These are phyloP conservation scores for Cepaea nemoralis DNA, from an alignment of 1,140 invertebrate species.

Conservation along the genomic window DNA sequence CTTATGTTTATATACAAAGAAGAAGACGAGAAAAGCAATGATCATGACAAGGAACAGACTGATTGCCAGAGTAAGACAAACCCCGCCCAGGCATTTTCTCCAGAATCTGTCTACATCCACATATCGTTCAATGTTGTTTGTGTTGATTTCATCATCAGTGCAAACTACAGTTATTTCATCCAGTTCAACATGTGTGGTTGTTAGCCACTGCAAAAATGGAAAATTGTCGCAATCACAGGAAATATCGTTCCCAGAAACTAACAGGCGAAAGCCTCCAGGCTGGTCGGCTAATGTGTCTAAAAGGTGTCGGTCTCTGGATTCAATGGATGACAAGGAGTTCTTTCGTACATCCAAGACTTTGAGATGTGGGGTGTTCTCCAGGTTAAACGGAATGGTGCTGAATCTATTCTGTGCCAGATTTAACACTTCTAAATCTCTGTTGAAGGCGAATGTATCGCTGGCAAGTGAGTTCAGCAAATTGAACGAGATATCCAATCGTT, in stretches of 20 bases:
- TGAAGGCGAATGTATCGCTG: neutral
- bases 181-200: neutral
- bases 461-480: neutral
- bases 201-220: conserved; percentile 20
- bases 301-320: no score
- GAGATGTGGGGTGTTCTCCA: conserved; percentile 3
- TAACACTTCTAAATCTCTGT: neutral
- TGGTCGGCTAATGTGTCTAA: neutral
- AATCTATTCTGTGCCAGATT: conserved; percentile 1
- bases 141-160: neutral
- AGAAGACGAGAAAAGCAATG: neutral
- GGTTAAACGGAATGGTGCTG: neutral
- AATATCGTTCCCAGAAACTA: neutral
- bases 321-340: neutral
- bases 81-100: neutral
- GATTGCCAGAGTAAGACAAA: neutral
- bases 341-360: neutral
- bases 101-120: neutral
- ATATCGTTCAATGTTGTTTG: neutral
- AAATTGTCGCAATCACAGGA: neutral
- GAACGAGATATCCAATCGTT: neutral
- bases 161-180: neutral
- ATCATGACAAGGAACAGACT: neutral
- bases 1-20: neutral
- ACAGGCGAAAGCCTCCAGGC: neutral